Evolutionary conservation across 2,797 vertebrate genomes (phyloP).

Genomic region (Tangara arthus): DNA sequence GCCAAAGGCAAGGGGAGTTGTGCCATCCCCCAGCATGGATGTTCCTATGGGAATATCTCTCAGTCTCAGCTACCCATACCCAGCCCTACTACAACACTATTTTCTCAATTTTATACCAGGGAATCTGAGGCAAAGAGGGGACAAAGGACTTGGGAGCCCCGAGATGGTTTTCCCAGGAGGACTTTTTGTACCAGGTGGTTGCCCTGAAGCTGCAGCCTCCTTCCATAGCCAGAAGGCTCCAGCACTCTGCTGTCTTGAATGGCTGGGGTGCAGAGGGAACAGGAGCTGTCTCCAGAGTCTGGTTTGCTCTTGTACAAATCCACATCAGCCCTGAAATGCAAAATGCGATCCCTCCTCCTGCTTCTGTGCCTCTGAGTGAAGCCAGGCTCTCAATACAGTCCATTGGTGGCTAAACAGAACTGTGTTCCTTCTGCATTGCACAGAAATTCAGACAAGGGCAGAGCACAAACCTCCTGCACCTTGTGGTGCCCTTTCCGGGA

Average conservation of each 20-base stretch:
- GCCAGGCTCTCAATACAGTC: not conserved
- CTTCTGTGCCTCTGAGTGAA: not conserved
- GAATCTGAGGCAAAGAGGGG: not conserved
- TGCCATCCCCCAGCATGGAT: not conserved
- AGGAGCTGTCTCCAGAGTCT: not conserved
- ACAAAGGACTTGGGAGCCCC: not conserved
- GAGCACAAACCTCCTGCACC: not conserved
- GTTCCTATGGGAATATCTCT: not conserved
- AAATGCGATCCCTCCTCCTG: not conserved
- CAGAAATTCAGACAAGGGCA: not conserved
- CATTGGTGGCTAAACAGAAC: not conserved
- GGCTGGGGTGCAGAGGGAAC: not conserved
- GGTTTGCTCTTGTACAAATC: not conserved
- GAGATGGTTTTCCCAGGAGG: not conserved
- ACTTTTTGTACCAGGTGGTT: not conserved
- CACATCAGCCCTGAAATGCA: not conserved
- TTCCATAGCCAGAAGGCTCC: not conserved
- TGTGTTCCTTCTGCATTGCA: not conserved
- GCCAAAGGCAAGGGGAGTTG: not conserved
- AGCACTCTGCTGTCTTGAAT: not conserved
- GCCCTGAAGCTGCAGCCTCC: not conserved
- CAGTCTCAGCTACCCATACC: not conserved
- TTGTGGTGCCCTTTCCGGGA: not conserved
- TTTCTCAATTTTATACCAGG: not conserved
- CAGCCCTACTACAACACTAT: fast-evolving